Conservation (phyloP, 2,888 invertebrate genomes). For the Synanthedon myopaeformis region DNA sequence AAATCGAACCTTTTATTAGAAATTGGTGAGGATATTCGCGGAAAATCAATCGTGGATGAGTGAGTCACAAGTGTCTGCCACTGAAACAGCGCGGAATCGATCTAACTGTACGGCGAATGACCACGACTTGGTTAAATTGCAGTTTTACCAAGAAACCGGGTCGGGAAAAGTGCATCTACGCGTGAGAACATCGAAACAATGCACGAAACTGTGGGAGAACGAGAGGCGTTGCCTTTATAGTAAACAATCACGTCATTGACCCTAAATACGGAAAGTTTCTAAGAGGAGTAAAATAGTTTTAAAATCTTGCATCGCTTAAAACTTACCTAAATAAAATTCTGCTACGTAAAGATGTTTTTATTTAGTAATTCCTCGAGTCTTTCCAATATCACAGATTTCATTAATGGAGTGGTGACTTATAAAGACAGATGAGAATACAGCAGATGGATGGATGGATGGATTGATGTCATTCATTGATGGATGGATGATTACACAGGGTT, state of each 20-base stretch:
- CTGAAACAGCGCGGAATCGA: constrained; percentile 18
- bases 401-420: too few species aligned
- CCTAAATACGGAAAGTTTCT: constrained; percentile 26
- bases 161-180: constrained; percentile 36
- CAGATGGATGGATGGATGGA: too few species aligned
- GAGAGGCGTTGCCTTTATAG: constrained; percentile 69
- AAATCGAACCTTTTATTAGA: constrained; percentile 6
- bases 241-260: constrained; percentile 70
- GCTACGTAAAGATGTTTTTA: too few species aligned
- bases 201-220: constrained; percentile 63
- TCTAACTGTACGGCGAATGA: constrained; percentile 21
- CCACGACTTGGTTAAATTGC: constrained; percentile 11
- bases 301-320: too few species aligned
- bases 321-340: too few species aligned
- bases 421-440: too few species aligned
- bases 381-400: too few species aligned
- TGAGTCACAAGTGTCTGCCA: constrained; percentile 30
- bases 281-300: too few species aligned
- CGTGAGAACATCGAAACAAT: constrained; percentile 62
- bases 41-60: constrained; percentile 29
- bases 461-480: too few species aligned
- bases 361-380: too few species aligned
- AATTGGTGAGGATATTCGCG: constrained; percentile 19
- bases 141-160: constrained; percentile 21
- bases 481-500: too few species aligned